Evolutionary conservation across 2,113 vertebrate genomes (phyloP).

Genomic region (Pedionomus torquatus): DNA sequence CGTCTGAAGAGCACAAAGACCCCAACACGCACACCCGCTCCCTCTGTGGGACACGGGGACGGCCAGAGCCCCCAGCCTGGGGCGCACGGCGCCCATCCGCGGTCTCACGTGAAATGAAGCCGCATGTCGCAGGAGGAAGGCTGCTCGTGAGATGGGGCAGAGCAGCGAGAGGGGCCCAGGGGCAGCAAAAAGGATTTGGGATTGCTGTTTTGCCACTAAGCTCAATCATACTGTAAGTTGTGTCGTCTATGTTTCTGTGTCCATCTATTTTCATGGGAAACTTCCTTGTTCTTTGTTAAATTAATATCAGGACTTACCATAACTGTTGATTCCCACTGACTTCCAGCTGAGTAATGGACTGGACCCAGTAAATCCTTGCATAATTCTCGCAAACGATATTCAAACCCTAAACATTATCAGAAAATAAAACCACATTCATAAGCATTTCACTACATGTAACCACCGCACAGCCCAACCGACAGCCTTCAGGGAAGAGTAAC

Average conservation of each 20-base stretch:
- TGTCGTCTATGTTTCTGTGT: not conserved
- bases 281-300: not conserved
- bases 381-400: slow-evolving; percentile 91
- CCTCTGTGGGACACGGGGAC: not conserved
- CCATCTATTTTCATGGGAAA: not conserved
- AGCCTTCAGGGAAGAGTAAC: not conserved
- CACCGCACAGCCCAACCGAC: not conserved
- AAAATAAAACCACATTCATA: not conserved
- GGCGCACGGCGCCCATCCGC: not conserved
- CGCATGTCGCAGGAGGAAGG: not conserved
- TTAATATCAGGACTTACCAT: slow-evolving; percentile 80
- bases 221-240: not conserved
- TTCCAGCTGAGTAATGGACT: slow-evolving; percentile 89
- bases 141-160: not conserved
- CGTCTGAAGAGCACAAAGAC: not conserved
- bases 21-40: not conserved
- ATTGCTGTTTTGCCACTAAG: not conserved
- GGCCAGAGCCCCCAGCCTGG: not conserved
- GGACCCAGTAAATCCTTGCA: slow-evolving; percentile 97
- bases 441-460: not conserved
- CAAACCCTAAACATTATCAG: slow-evolving; percentile 80
- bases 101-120: not conserved
- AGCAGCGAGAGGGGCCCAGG: not conserved
- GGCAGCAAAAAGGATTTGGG: not conserved
- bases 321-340: slow-evolving; percentile 91